phyloP scores from a whole-genome alignment of 35 echinoderm and acorn worm genomes.

The Heliocidaris erythrogramma region DNA sequence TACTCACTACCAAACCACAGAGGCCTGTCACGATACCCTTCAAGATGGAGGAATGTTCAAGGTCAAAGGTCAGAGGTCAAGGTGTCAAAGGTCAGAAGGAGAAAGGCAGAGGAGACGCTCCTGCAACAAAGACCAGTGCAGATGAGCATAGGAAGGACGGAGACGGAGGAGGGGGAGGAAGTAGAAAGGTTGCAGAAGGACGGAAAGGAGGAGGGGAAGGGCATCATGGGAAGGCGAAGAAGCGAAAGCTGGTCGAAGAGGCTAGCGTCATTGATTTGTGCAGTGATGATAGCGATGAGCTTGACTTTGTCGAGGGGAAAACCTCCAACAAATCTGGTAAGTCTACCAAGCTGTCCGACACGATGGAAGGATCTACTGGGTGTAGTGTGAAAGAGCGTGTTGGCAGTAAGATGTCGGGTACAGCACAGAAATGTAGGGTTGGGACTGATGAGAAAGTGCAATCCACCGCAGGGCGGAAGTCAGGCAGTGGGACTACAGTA shows the following conservation, averaged over 20 bases:
- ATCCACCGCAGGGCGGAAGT: neutral
- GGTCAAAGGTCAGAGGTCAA: constrained; percentile 32
- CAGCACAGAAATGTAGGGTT: neutral
- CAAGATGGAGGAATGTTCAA: neutral
- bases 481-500: neutral
- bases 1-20: neutral
- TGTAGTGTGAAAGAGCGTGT: neutral
- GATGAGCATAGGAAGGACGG: neutral
- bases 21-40: neutral
- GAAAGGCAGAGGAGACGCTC: neutral
- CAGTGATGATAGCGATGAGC: constrained; percentile 35
- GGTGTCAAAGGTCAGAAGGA: neutral
- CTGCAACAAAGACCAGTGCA: neutral
- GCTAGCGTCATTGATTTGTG: constrained; percentile 9
- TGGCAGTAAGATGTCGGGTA: neutral
- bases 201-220: neutral
- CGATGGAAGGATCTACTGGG: neutral
- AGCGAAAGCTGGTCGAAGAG: constrained; percentile 18
- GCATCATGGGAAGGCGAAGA: constrained; percentile 33
- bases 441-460: constrained; percentile 36
- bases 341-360: constrained; percentile 22
- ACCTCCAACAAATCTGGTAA: neutral
- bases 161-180: neutral
- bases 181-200: neutral
- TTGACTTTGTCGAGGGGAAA: constrained; percentile 22